Conservation (phyloP, 1,140 invertebrate genomes). For the Eulimnadia texana region DNA sequence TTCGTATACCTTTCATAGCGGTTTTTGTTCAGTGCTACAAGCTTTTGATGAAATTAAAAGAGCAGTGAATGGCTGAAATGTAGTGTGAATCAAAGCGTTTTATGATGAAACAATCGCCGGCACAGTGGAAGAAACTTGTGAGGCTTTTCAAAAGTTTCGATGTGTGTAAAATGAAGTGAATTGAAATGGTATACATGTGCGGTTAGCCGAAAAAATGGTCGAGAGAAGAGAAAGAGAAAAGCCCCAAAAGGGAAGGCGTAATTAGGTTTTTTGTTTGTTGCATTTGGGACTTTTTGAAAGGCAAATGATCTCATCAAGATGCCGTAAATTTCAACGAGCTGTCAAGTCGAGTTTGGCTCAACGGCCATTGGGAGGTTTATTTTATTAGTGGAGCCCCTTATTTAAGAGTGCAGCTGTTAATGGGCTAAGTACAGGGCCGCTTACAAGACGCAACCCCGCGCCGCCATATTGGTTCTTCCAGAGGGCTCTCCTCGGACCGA, state of each 20-base stretch:
- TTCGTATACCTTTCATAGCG: background rate
- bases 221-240: background rate
- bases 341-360: slow-evolving; percentile 5
- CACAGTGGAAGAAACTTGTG: too few species aligned
- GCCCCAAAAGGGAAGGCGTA: background rate
- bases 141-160: too few species aligned
- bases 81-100: too few species aligned
- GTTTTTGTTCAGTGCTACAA: background rate
- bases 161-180: too few species aligned
- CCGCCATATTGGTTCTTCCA: background rate
- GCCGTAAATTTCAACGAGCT: slow-evolving; percentile 4
- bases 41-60: background rate
- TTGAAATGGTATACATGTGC: too few species aligned
- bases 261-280: background rate
- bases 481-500: background rate
- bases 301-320: slow-evolving; percentile 13
- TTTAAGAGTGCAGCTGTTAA: slow-evolving; percentile 8
- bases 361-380: background rate
- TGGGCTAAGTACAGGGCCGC: slow-evolving; percentile 10
- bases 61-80: background rate
- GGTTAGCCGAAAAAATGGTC: background rate
- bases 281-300: slow-evolving; percentile 5
- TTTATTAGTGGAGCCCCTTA: background rate
- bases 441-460: background rate
- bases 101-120: too few species aligned